A percentile compares a stretch with the other conserved stretches of the same genome.
phyloP scores from a whole-genome alignment of 2,113 vertebrate species.

The Rhinichthys klamathensis region DNA sequence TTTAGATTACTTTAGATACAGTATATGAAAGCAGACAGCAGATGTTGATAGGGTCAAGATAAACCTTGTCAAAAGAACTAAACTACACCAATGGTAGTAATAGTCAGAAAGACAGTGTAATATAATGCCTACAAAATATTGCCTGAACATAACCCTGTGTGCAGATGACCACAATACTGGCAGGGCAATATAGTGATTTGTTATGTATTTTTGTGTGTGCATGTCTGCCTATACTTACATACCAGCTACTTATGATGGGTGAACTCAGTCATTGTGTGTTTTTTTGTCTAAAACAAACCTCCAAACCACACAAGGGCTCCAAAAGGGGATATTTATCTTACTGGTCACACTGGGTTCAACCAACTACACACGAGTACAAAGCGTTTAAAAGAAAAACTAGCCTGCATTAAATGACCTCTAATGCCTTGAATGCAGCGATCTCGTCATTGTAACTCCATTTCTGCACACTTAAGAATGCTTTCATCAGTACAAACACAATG shows the following conservation, averaged over 20 bases:
- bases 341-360: conserved; percentile 25
- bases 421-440: not conserved
- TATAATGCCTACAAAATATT: not conserved
- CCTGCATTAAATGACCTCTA: conserved; percentile 1
- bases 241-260: conserved; percentile 46
- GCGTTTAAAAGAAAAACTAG: not conserved
- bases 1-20: not conserved
- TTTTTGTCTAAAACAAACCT: conserved; percentile 49
- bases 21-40: not conserved
- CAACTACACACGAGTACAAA: conserved; percentile 21
- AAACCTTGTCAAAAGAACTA: not conserved
- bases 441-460: too few relatives aligned
- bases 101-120: not conserved
- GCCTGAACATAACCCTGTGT: conserved; percentile 38
- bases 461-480: too few relatives aligned
- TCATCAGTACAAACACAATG: too few relatives aligned
- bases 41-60: not conserved
- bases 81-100: not conserved
- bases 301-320: conserved; percentile 36
- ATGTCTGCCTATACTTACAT: conserved; percentile 54
- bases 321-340: conserved; percentile 43
- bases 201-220: conserved; percentile 46
- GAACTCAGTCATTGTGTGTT: conserved; percentile 50
- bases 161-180: conserved; percentile 52
- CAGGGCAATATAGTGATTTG: conserved; percentile 43